Conservation (phyloP, 2,113 vertebrate species). For the Oncorhynchus kisutch region DNA sequence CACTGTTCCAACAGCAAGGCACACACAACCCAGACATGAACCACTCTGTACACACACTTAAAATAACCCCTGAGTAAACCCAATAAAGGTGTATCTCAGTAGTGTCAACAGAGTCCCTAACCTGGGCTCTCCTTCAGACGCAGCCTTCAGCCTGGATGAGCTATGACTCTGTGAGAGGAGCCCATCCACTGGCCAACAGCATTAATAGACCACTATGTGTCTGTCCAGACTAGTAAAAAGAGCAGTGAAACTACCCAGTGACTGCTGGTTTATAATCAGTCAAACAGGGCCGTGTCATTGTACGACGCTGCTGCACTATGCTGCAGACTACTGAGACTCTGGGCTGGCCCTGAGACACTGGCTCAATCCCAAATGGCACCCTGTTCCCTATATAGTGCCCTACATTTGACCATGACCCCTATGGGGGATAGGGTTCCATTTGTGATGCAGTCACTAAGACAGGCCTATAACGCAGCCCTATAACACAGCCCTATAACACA, state of each 20-base stretch:
- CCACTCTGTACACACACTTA: constrained; percentile 25
- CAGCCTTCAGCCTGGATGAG: constrained; percentile 59
- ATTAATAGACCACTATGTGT: constrained; percentile 38
- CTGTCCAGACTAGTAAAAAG: constrained; percentile 64
- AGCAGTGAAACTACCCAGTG: constrained; percentile 73
- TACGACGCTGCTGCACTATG: constrained; percentile 29
- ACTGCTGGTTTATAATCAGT: constrained; percentile 76
- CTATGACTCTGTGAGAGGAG: constrained; percentile 36
- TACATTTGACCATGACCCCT: too few species aligned
- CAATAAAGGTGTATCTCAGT: constrained; percentile 66
- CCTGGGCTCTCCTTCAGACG: constrained; percentile 64
- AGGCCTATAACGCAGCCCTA: background rate
- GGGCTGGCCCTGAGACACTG: too few species aligned
- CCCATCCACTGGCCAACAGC: constrained; percentile 48
- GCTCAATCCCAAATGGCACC: background rate
- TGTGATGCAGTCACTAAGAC: too few species aligned
- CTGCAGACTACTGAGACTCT: constrained; percentile 42
- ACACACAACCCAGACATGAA: too few species aligned
- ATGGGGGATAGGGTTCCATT: too few species aligned
- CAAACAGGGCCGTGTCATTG: constrained; percentile 66
- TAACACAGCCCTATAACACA: background rate
- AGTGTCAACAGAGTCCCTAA: constrained; percentile 63
- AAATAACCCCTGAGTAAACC: constrained; percentile 62
- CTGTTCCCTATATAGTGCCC: background rate
- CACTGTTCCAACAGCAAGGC: too few species aligned